Conservation (phyloP, 2,797 vertebrate species). For the Sebastes cheni region DNA sequence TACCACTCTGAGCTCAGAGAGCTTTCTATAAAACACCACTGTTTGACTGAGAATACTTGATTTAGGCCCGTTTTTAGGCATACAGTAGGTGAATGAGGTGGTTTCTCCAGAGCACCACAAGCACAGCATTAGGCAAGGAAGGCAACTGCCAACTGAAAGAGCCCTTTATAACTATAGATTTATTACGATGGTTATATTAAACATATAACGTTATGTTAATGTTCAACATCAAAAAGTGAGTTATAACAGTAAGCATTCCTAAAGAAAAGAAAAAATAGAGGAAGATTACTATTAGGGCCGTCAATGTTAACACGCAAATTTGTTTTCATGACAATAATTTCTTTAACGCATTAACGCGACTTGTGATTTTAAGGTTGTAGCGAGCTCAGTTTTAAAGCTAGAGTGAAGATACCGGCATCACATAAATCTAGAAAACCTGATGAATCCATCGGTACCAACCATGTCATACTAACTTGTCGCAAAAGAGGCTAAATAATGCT, state of each 20-base stretch:
- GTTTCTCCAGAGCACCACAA: background rate
- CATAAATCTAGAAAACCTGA: too few species aligned
- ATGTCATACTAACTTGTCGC: too few species aligned
- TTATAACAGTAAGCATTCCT: background rate
- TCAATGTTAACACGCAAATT: too few species aligned
- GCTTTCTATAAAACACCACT: conserved; percentile 22
- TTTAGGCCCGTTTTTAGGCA: background rate
- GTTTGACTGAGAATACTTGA: conserved; percentile 8
- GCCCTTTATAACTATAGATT: background rate
- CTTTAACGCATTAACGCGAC: too few species aligned
- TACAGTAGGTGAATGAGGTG: background rate
- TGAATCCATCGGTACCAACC: too few species aligned
- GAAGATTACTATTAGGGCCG: too few species aligned
- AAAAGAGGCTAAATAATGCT: too few species aligned
- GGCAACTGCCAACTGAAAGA: background rate
- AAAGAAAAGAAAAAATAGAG: background rate
- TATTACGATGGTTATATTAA: background rate
- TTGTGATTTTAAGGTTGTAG: too few species aligned
- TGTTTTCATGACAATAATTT: too few species aligned
- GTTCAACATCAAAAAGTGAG: background rate
- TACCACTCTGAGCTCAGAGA: conserved; percentile 30
- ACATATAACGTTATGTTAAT: background rate
- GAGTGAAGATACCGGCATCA: too few species aligned
- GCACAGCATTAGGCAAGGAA: background rate
- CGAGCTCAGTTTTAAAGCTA: too few species aligned